These are phyloP conservation scores for Cathartes aura DNA, from an alignment of 2,113 vertebrate genomes.

Conservation along the genomic window DNA sequence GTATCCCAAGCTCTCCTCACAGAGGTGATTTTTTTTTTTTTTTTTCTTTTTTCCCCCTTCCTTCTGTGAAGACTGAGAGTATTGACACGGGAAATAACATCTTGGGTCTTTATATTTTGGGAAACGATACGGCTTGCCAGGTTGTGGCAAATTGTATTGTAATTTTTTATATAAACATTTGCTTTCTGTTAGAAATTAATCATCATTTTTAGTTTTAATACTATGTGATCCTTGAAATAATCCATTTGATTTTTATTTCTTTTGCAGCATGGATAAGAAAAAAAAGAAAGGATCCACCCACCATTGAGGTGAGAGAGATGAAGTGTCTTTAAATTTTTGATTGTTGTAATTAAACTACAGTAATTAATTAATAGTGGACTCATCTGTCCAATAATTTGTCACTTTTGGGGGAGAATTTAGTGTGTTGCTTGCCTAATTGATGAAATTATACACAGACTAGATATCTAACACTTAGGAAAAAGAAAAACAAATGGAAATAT, in stretches of 20 bases:
- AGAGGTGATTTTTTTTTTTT: background rate
- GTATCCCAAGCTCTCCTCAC: background rate
- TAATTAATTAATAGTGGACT: background rate
- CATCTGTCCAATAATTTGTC: background rate
- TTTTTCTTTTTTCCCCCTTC: too few relatives aligned
- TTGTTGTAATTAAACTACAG: background rate
- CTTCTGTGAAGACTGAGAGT: background rate
- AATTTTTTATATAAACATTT: background rate
- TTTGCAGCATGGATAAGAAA: conserved; percentile 94
- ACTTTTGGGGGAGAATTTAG: background rate
- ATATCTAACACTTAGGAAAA: background rate
- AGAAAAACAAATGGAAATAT: background rate
- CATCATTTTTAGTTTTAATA: background rate
- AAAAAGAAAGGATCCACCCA: conserved; percentile 90
- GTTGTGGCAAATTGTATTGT: background rate
- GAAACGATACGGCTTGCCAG: background rate
- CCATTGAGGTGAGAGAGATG: conserved; percentile 83
- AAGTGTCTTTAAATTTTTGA: background rate
- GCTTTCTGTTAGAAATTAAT: background rate
- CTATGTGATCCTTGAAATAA: background rate
- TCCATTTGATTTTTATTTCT: conserved; percentile 1
- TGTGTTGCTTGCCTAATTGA: background rate
- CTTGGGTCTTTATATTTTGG: background rate
- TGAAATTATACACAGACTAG: background rate
- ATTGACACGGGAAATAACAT: background rate